Evolutionary conservation across 2,888 invertebrate species (phyloP), one percentile per base, ranked within the genome.

Genomic region (Papilio elwesi): DNA sequence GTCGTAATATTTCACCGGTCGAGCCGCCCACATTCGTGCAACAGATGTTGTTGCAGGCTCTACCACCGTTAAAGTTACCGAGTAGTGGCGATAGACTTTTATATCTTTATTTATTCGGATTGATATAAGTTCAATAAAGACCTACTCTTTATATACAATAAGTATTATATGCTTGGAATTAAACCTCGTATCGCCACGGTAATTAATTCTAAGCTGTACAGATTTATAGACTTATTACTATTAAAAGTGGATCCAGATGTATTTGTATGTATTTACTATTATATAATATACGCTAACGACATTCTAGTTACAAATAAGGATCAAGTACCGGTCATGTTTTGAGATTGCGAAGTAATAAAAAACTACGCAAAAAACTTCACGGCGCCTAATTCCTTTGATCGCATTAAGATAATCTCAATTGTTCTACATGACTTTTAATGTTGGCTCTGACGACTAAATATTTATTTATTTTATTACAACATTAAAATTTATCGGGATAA

Each of bases 391-490:
- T 62, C 26, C 12, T 49, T 48, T 53, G 70, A 70, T 64, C 48
- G 16, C 15, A 70, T 70, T 70, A 65, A 70, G 70, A 70, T 70
- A 70, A 26, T 26, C 65, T 47, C 57, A 65, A 65, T 57, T 70
- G 70, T 48, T 48, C 36, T 38, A 47, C n/a, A 57, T 48, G 64
- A 26, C 55, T 48, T 48, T 38, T 38, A 38, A 65, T 57, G 49
- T 47, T 64, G 11, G 64, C 57, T 65, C 12, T 16, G 47, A 16
- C 16, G 26, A 59, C 10, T 47, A 26, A 2, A 43, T 62, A 38
- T 62, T 38, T 38, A 38, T 36, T n/a, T 43, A 9, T 59, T 36
- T 59, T 59, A n/a, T n/a, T n/a, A n/a, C n/a, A n/a, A n/a, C n/a
- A n/a, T n/a, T n/a, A n/a, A n/a, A n/a, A n/a, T n/a, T n/a, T n/a